Conservation (phyloP, 2,888 invertebrate genomes). For the Aphodius granarius region DNA sequence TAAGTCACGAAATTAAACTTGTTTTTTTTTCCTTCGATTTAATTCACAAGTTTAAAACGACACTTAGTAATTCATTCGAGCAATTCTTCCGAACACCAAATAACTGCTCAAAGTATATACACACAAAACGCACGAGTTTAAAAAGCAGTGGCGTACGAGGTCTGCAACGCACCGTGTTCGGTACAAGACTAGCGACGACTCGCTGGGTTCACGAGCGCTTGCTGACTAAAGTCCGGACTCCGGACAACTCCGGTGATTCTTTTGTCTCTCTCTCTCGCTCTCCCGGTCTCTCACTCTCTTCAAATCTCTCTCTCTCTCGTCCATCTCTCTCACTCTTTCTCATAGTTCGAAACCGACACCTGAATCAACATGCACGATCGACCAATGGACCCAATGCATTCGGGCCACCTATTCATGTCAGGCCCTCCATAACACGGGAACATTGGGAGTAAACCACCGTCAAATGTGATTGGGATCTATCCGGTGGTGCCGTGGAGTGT, state of each 20-base stretch:
- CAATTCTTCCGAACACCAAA: no score
- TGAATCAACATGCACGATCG: conserved; percentile 44
- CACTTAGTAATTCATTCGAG: no score
- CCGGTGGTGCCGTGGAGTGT: conserved; percentile 25
- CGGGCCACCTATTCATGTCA: conserved; percentile 37
- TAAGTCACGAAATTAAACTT: neutral
- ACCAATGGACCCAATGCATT: conserved; percentile 39
- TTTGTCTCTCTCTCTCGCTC: conserved; percentile 22
- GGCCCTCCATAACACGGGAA: conserved; percentile 37
- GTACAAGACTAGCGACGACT: conserved; percentile 22
- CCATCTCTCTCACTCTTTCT: conserved; percentile 21
- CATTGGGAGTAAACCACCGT: conserved; percentile 42
- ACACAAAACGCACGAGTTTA: no score
- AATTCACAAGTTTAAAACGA: no score
- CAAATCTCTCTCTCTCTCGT: conserved; percentile 24
- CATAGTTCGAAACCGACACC: conserved; percentile 35
- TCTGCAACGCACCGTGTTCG: neutral
- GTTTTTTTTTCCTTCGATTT: no score
- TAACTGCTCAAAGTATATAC: no score
- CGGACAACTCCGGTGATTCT: conserved; percentile 10
- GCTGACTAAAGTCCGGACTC: conserved; percentile 13
- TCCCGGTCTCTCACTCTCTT: conserved; percentile 19
- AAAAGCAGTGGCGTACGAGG: no score
- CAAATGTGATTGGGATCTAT: conserved; percentile 44
- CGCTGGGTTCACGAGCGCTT: conserved; percentile 20